Evolutionary conservation across 37 sponge, comb jelly and placozoan genomes (phyloP).

Genomic region (Beroe ovata): DNA sequence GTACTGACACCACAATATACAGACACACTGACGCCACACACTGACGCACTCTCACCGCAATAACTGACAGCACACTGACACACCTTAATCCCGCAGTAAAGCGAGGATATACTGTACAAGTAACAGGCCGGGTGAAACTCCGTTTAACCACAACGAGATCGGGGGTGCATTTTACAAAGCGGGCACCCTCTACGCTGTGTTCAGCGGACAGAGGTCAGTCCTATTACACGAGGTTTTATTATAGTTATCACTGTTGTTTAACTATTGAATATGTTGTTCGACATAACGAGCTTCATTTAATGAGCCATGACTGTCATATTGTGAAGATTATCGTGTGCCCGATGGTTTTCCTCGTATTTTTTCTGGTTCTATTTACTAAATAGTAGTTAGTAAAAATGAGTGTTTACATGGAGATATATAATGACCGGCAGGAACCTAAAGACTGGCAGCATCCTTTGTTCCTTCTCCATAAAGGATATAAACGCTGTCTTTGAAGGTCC

Average conservation of each 20-base stretch:
- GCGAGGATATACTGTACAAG: constrained; percentile 48
- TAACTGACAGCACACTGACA: too few relatives aligned
- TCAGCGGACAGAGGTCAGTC: constrained; percentile 22
- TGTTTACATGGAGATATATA: too few relatives aligned
- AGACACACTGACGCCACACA: neutral
- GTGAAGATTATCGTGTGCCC: too few relatives aligned
- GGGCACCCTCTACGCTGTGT: constrained; percentile 15
- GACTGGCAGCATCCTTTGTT: constrained; percentile 22
- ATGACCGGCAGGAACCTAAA: constrained; percentile 1
- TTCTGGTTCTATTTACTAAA: too few relatives aligned
- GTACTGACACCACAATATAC: neutral
- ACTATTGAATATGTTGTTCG: neutral
- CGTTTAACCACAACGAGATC: constrained; percentile 25
- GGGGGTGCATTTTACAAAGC: constrained; percentile 26
- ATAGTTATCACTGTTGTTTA: neutral
- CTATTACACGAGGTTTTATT: neutral
- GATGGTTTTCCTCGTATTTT: too few relatives aligned
- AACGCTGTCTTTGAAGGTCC: constrained; percentile 11
- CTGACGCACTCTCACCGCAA: neutral
- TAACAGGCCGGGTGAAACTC: constrained; percentile 35
- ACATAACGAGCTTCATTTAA: too few relatives aligned
- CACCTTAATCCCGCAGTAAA: neutral
- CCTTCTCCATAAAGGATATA: neutral
- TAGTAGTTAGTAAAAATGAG: too few relatives aligned
- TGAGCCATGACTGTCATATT: too few relatives aligned